Evolutionary conservation across 2,113 vertebrate species (phyloP).

Genomic region (Bucco capensis): DNA sequence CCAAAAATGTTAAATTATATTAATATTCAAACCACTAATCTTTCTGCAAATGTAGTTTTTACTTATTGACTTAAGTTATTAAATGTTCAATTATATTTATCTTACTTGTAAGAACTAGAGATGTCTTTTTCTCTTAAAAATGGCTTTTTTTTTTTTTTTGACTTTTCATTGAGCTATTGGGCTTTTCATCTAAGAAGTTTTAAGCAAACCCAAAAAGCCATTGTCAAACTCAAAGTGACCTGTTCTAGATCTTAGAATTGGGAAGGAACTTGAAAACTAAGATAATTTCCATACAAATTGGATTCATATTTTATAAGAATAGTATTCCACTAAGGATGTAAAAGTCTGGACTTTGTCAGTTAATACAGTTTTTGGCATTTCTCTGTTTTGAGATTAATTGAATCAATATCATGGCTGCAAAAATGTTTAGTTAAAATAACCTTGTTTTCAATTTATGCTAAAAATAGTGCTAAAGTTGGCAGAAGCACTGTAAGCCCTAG

Average conservation of each 20-base stretch:
- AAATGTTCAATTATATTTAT: not conserved
- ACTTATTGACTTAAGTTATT: not conserved
- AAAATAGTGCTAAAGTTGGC: constrained; percentile 51
- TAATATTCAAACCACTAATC: not conserved
- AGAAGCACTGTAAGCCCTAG: not conserved
- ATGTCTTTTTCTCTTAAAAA: not conserved
- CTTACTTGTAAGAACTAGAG: too few relatives aligned
- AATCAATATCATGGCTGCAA: constrained; percentile 33
- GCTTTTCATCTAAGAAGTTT: not conserved
- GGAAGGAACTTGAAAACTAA: not conserved
- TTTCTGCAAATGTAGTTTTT: not conserved
- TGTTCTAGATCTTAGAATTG: not conserved
- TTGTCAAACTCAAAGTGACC: not conserved
- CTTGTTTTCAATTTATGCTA: constrained; percentile 24
- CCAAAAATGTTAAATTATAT: not conserved
- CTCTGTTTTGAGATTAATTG: constrained; percentile 47
- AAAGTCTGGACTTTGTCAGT: constrained; percentile 25
- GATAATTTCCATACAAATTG: not conserved
- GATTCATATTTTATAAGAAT: not conserved
- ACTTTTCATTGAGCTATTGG: not conserved
- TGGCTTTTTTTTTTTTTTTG: not conserved
- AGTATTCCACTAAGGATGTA: not conserved
- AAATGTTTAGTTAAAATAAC: constrained; percentile 44
- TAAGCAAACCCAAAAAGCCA: not conserved
- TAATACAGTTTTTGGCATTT: constrained; percentile 47